These are phyloP conservation scores for Aphelenchoides fujianensis DNA, from an alignment of 1,140 invertebrate genomes.

Conservation along the genomic window DNA sequence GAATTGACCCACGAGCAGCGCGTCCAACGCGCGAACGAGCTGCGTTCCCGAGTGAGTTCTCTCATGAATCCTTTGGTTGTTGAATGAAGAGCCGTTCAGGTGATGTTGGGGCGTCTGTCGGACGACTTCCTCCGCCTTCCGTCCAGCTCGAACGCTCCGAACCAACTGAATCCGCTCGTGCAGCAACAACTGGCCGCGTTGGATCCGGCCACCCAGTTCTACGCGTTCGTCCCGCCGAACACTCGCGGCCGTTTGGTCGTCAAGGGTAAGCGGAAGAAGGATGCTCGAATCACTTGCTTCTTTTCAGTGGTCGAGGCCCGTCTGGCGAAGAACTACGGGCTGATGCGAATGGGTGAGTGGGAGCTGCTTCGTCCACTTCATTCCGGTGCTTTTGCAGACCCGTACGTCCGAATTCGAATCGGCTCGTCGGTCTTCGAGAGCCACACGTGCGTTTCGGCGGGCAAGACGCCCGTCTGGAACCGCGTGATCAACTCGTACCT, in stretches of 20 bases:
- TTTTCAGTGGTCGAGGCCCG: conserved; percentile 70
- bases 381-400: conserved; percentile 26
- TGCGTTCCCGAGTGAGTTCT: conserved; percentile 4
- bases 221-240: conserved; percentile 67
- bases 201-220: conserved; percentile 52
- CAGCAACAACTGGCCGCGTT: conserved; percentile 70
- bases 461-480: conserved; percentile 92
- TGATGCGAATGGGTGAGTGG: conserved; percentile 95
- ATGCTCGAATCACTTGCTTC: conserved; percentile 25
- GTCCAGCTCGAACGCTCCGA: conserved; percentile 51
- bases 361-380: conserved; percentile 73
- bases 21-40: not conserved
- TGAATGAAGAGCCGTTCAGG: conserved; percentile 51
- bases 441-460: conserved; percentile 85
- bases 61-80: not conserved
- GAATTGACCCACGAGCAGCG: conserved; percentile 6
- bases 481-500: conserved; percentile 85
- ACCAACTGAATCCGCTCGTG: conserved; percentile 64
- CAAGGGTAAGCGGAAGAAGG: conserved; percentile 39
- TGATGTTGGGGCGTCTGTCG: conserved; percentile 75
- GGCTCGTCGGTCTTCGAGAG: conserved; percentile 92
- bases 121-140: conserved; percentile 73
- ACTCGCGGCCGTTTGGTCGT: conserved; percentile 75
- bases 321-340: conserved; percentile 90
- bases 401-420: conserved; percentile 64